phyloP scores from a whole-genome alignment of 2,888 invertebrate species.

The Panorpa germanica region DNA sequence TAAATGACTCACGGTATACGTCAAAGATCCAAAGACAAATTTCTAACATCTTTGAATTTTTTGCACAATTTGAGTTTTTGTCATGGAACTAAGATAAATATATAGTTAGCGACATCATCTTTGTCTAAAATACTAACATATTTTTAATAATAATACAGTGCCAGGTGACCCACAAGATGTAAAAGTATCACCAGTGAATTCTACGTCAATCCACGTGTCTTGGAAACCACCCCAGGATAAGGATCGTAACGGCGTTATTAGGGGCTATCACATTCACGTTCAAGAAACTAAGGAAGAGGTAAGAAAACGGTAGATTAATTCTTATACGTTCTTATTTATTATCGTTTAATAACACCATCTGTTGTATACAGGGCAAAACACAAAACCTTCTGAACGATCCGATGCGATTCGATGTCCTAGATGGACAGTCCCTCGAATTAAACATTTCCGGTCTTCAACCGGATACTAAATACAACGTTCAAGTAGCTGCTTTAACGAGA shows the following conservation, averaged over 20 bases:
- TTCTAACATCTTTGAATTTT: no score
- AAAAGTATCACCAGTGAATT: conserved; percentile 73
- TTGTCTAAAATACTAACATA: conserved; percentile 7
- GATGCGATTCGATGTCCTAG: conserved; percentile 69
- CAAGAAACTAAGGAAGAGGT: conserved; percentile 81
- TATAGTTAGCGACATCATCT: no score
- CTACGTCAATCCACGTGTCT: conserved; percentile 83
- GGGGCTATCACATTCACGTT: conserved; percentile 92
- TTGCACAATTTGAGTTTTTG: no score
- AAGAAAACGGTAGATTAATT: conserved; percentile 13
- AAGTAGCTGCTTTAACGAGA: conserved; percentile 88
- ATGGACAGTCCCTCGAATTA: conserved; percentile 54
- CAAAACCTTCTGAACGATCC: conserved; percentile 67
- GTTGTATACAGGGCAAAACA: conserved; percentile 36
- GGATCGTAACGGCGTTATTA: conserved; percentile 86
- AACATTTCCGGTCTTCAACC: conserved; percentile 85
- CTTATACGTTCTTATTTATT: conserved; percentile 2
- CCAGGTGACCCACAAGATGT: conserved; percentile 94
- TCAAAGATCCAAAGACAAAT: no score
- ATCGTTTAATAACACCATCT: conserved; percentile 1
- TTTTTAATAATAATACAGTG: conserved; percentile 38
- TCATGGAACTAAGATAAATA: no score
- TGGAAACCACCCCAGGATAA: conserved; percentile 89
- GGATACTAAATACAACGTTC: conserved; percentile 83
- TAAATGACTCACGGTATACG: no score